Percentiles rank a stretch among this genome's conserved stretches.
Conservation (phyloP, 1,140 invertebrate species). For the Drosophila albomicans region DNA sequence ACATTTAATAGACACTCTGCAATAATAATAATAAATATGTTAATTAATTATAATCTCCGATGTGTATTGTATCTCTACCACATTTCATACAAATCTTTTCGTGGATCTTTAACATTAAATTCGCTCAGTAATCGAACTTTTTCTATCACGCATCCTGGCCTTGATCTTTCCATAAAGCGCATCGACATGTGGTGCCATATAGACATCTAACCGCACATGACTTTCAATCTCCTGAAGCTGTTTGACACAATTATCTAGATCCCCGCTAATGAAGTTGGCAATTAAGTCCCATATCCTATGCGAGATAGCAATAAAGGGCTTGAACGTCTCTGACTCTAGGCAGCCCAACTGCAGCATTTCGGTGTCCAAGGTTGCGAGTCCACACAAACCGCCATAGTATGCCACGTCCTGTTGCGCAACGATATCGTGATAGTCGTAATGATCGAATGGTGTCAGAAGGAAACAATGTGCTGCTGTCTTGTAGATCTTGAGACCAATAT, state of each 20-base stretch:
- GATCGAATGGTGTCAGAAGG: slow-evolving; percentile 38
- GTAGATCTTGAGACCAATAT: slow-evolving; percentile 62
- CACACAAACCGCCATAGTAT: slow-evolving; percentile 58
- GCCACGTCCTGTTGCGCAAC: slow-evolving; percentile 61
- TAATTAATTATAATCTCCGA: no score
- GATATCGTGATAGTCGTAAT: slow-evolving; percentile 61
- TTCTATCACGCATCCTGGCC: slow-evolving; percentile 22
- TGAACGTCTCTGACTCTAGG: slow-evolving; percentile 45
- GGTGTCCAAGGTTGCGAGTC: slow-evolving; percentile 54
- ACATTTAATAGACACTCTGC: no score
- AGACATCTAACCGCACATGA: slow-evolving; percentile 56
- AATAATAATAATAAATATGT: no score
- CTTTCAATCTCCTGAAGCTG: slow-evolving; percentile 49
- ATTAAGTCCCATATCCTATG: slow-evolving; percentile 49
- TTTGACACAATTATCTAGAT: slow-evolving; percentile 18
- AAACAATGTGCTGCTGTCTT: slow-evolving; percentile 63
- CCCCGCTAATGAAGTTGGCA: slow-evolving; percentile 30
- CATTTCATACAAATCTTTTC: neutral
- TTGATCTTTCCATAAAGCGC: slow-evolving; percentile 49
- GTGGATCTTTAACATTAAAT: neutral
- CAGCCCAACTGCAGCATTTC: slow-evolving; percentile 22
- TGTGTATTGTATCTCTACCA: slow-evolving; percentile 2
- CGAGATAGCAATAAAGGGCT: slow-evolving; percentile 46
- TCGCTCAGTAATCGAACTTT: neutral
- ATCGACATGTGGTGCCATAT: slow-evolving; percentile 64